phyloP scores from a whole-genome alignment of 2,888 invertebrate genomes.

The Melanotus villosus region DNA sequence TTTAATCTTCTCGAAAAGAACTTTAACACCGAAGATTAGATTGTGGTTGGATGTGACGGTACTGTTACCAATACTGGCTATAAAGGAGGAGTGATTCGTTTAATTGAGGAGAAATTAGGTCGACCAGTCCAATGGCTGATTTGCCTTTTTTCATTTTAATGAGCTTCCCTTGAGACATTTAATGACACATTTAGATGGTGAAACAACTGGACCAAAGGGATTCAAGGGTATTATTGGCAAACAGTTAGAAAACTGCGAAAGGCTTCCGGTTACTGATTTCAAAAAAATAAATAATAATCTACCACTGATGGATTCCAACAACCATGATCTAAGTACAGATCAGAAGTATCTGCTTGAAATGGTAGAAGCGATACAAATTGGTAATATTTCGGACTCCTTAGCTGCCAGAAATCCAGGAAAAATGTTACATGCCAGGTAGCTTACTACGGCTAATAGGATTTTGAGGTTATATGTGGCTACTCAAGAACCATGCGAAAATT shows the following conservation, averaged over 20 bases:
- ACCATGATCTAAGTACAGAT: conserved; percentile 48
- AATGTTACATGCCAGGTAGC: conserved; percentile 48
- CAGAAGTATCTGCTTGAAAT: conserved; percentile 48
- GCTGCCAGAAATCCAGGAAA: conserved; percentile 40
- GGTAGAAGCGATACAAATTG: background rate
- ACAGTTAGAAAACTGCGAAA: conserved; percentile 2
- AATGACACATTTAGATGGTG: background rate
- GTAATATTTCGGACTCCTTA: background rate
- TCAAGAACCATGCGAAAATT: conserved; percentile 43
- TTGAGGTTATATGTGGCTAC: conserved; percentile 49
- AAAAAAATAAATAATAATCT: too few species aligned
- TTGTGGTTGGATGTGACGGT: conserved; percentile 16
- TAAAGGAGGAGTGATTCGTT: conserved; percentile 14
- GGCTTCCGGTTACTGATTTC: too few species aligned
- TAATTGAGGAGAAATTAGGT: background rate
- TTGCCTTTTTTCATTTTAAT: conserved; percentile 5
- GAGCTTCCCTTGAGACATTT: conserved; percentile 12
- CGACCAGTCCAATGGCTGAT: conserved; percentile 6
- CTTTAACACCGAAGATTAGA: background rate
- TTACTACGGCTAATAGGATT: conserved; percentile 52
- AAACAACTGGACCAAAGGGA: background rate
- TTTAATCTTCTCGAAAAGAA: background rate
- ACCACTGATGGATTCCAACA: background rate
- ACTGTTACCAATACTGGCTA: conserved; percentile 7
- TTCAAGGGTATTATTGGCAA: conserved; percentile 10